Conservation (phyloP, 92 coral and sea anemone species). For the Palythoa grandiflora region DNA sequence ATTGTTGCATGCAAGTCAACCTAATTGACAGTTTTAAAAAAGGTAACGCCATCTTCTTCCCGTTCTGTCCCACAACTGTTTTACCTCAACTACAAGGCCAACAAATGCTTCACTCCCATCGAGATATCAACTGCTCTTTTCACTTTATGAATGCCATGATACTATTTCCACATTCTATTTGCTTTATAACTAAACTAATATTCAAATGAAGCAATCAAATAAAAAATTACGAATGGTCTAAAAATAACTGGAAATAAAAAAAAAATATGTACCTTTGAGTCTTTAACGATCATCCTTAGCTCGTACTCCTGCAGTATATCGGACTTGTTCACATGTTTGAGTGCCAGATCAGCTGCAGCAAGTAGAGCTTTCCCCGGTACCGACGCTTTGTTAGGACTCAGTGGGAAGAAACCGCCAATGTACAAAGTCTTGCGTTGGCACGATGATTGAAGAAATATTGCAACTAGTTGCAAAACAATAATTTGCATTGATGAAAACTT, state of each 20-base stretch:
- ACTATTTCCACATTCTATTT: background rate
- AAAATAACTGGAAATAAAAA: background rate
- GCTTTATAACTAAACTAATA: background rate
- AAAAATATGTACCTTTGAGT: constrained; percentile 73
- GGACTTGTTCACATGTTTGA: constrained; percentile 87
- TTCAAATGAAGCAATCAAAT: background rate
- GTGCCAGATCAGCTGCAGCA: constrained; percentile 86
- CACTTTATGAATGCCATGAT: background rate
- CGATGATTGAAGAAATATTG: constrained; percentile 7
- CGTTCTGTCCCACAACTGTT: background rate
- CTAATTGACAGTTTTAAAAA: too few species aligned
- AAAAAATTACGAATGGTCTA: background rate
- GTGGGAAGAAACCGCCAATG: constrained; percentile 92
- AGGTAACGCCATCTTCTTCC: background rate
- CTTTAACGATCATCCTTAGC: constrained; percentile 80
- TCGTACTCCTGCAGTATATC: constrained; percentile 73
- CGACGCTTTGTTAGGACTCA: constrained; percentile 93
- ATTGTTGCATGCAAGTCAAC: too few species aligned
- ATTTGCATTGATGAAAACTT: background rate
- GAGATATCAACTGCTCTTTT: background rate
- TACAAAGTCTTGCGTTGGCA: constrained; percentile 59
- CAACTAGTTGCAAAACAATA: background rate
- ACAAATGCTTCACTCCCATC: too few species aligned
- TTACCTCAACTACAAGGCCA: background rate
- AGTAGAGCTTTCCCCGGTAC: constrained; percentile 88